phyloP scores from a whole-genome alignment of 1,140 invertebrate genomes.

The Bactericera cockerelli region DNA sequence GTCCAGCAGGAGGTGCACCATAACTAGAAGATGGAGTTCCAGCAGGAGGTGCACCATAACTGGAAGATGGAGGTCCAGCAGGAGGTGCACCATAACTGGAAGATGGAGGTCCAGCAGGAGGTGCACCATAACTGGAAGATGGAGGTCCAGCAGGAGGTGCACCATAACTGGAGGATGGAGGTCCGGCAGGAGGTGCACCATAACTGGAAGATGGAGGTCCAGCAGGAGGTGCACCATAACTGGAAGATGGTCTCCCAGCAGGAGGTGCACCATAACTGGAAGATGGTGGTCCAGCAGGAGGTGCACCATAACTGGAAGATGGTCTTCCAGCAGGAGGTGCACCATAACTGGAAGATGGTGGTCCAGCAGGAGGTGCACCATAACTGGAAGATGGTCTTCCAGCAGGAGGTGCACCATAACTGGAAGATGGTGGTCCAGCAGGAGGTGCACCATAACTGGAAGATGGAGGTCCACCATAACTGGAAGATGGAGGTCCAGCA shows the following conservation, averaged over 20 bases:
- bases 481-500: conserved; percentile 16
- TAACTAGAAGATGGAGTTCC: conserved; percentile 8
- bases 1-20: conserved; percentile 13
- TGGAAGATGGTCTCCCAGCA: background rate
- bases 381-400: background rate
- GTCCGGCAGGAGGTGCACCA: too few relatives aligned
- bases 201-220: too few relatives aligned
- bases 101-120: background rate
- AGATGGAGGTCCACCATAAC: conserved; percentile 10
- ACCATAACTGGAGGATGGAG: background rate
- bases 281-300: background rate
- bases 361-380: background rate
- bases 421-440: background rate
- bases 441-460: background rate
- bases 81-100: too few relatives aligned
- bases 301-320: background rate
- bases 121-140: background rate
- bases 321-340: background rate
- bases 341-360: background rate
- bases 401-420: background rate
- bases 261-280: background rate
- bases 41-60: too few relatives aligned
- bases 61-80: too few relatives aligned
- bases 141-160: background rate
- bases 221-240: too few relatives aligned